Base-by-base conservation (phyloP, 2,113 vertebrate species). In the Alligator mississippiensis region DNA sequence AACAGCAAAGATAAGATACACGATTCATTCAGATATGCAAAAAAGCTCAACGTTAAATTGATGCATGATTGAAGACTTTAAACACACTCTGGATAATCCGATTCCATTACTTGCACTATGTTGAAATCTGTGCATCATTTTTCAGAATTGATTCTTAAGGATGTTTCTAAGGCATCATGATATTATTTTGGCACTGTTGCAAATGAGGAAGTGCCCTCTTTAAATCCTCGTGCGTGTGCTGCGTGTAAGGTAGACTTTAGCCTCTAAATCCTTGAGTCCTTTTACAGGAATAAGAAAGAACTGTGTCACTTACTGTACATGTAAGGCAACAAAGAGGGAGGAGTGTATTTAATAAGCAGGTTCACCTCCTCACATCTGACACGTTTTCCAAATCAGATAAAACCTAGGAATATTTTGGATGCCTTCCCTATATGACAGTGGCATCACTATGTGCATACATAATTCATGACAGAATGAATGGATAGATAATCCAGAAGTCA, bases 81-180 rank as follows among this genome's bases (percentile, higher is more conserved):
- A 92, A 95, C 80, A 89, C 75, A 91, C 93, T 91, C 74, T 86
- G 68, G 79, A 90, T 90, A 86, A 85, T 81, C 93, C 94, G 89
- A 80, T 63, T 92, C 38, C 4, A 3, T 58, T 78, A 47, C 84
- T 97, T 94, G 91, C 92, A 76, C 3, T 15, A 77, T 28, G 8
- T 90, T 64, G 93, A 90, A 96, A 90, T 14, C n/a, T 2, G 14
- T 82, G 85, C 58, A 93, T 61, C 62, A 19, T 84, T 90, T 90
- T 92, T 59, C 87, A 38, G 75, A 96, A 94, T 96, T 89, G 88
- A 82, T 90, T 92, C 27, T 63, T 83, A 60, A 80, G 86, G 58
- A 83, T 11, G 55, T 76, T 97, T 97, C 95, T 94, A 95, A 96
- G 80, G 77, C 84, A 93, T 88, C 95, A 94, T 68, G 95, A 96